A percentile compares a stretch with the other conserved stretches of the same genome.
Conservation (phyloP, 2,888 invertebrate species). For the Drosophila rellima region DNA sequence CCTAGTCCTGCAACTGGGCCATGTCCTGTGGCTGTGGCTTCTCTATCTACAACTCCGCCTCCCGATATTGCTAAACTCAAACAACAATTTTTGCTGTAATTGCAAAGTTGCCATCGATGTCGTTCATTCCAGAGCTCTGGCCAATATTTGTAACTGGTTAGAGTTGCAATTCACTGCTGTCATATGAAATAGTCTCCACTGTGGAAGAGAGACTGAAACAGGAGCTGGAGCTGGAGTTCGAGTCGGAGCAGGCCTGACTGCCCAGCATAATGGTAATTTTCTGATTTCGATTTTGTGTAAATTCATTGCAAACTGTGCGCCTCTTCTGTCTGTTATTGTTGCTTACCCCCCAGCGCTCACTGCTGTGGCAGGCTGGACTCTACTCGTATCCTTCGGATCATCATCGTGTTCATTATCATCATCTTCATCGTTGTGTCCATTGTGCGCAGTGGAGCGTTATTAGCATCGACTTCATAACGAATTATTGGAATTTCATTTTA, state of each 20-base stretch:
- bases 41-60: slow-evolving; percentile 6
- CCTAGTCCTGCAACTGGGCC: slow-evolving; percentile 20
- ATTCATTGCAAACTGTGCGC: slow-evolving; percentile 70
- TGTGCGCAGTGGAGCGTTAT: slow-evolving; percentile 74
- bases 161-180: slow-evolving; percentile 72
- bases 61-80: slow-evolving; percentile 43
- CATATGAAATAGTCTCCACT: slow-evolving; percentile 55
- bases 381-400: slow-evolving; percentile 18
- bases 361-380: background rate
- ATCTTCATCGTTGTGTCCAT: slow-evolving; percentile 50
- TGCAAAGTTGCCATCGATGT: slow-evolving; percentile 74
- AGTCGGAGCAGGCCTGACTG: slow-evolving; percentile 44
- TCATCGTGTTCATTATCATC: slow-evolving; percentile 24
- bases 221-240: background rate
- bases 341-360: slow-evolving; percentile 30
- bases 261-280: slow-evolving; percentile 75
- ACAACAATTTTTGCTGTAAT: slow-evolving; percentile 77
- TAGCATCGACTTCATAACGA: slow-evolving; percentile 78
- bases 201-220: background rate
- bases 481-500: slow-evolving; percentile 70
- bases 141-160: slow-evolving; percentile 77
- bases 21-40: slow-evolving; percentile 63
- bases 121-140: slow-evolving; percentile 44
- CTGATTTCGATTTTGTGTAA: slow-evolving; percentile 80
- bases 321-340: slow-evolving; percentile 27